Conservation (phyloP, 2,888 invertebrate genomes). For the Eupithecia centaureata region DNA sequence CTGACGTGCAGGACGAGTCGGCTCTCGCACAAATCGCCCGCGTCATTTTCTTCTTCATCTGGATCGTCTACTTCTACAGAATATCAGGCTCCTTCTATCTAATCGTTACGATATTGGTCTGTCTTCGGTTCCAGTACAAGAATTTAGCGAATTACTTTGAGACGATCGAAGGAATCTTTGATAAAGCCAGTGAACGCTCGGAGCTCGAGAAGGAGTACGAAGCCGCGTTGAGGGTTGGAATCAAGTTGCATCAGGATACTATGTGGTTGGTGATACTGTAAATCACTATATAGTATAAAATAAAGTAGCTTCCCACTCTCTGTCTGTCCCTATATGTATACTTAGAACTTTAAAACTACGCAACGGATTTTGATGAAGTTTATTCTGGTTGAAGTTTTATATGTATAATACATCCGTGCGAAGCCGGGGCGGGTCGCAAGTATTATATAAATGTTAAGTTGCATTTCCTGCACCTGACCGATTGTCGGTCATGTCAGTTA, state of each 20-base stretch:
- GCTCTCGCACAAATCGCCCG: not conserved
- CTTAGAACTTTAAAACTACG: not conserved
- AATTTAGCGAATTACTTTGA: slow-evolving; percentile 2
- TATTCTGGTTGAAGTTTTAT: too few species aligned
- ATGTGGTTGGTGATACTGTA: not conserved
- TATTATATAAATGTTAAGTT: too few species aligned
- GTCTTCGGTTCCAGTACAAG: slow-evolving; percentile 4
- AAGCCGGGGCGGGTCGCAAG: too few species aligned
- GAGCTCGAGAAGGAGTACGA: not conserved
- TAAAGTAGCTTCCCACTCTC: too few species aligned
- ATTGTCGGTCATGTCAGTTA: too few species aligned
- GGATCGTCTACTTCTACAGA: slow-evolving; percentile 5
- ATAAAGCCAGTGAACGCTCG: not conserved
- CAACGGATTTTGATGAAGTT: too few species aligned
- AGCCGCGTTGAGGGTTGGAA: not conserved
- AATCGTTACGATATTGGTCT: not conserved
- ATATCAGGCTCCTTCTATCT: slow-evolving; percentile 1
- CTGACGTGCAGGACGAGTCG: slow-evolving; percentile 1
- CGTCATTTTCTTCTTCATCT: not conserved
- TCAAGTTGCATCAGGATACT: slow-evolving; percentile 12
- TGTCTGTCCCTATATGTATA: not conserved
- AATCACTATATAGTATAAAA: too few species aligned
- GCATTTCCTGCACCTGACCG: too few species aligned
- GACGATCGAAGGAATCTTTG: not conserved
- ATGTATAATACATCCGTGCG: too few species aligned